A percentile compares a stretch with the other conserved stretches of the same genome.
phyloP scores from a whole-genome alignment of 1,140 invertebrate genomes.

The Ostrea edulis region DNA sequence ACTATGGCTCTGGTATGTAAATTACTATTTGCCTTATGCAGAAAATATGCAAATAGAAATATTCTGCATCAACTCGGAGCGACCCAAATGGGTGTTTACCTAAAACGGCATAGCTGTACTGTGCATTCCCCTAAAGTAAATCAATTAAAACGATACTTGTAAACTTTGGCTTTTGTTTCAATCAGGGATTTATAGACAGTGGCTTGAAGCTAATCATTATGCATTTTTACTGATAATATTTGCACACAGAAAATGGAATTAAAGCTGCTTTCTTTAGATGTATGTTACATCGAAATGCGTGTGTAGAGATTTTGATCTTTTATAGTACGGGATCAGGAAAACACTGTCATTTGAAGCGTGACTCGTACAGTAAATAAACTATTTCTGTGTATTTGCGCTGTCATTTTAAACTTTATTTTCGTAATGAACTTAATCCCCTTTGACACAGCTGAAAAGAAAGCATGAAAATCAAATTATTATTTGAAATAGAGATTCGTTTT shows the following conservation, averaged over 20 bases:
- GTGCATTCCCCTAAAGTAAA: background rate
- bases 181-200: background rate
- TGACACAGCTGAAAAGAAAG: background rate
- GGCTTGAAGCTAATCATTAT: slow-evolving; percentile 11
- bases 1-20: too few species aligned
- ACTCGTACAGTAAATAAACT: slow-evolving; percentile 15
- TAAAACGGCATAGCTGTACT: background rate
- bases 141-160: background rate
- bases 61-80: background rate
- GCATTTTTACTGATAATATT: background rate
- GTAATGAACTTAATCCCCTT: slow-evolving; percentile 35
- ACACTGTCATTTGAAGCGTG: slow-evolving; percentile 16
- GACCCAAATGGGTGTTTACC: background rate
- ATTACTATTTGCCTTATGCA: too few species aligned
- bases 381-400: slow-evolving; percentile 31
- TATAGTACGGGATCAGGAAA: background rate
- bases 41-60: background rate
- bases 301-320: background rate
- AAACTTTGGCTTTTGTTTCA: background rate
- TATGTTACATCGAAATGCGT: background rate
- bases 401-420: slow-evolving; percentile 36
- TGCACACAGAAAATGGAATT: slow-evolving; percentile 36
- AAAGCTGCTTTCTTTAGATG: background rate
- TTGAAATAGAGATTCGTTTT: background rate
- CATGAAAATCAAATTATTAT: slow-evolving; percentile 17